Conservation (phyloP, 2,888 invertebrate genomes). For the Campoletis raptor region DNA sequence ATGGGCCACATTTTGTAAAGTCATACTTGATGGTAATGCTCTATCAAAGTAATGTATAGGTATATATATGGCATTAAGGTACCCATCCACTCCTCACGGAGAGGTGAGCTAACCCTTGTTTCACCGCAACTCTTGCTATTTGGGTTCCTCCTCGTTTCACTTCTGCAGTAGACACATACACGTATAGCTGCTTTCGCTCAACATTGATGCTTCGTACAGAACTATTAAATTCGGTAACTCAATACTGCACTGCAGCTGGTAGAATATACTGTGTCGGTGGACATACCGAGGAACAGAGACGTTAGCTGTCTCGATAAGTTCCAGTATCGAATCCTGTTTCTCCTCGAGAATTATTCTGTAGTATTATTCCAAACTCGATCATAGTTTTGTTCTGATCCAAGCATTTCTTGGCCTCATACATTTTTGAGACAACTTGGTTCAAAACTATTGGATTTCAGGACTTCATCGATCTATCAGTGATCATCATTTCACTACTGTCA, state of each 20-base stretch:
- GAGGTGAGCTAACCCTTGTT: slow-evolving; percentile 23
- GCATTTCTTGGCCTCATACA: background rate
- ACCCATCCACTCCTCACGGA: background rate
- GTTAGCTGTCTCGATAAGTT: background rate
- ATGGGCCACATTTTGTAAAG: background rate
- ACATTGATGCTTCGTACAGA: slow-evolving; percentile 74
- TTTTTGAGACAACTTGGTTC: background rate
- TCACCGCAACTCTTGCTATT: slow-evolving; percentile 36
- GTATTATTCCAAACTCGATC: background rate
- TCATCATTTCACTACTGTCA: background rate
- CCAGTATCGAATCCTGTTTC: background rate
- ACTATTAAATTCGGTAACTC: slow-evolving; percentile 82
- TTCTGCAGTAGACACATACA: background rate
- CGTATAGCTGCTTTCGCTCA: slow-evolving; percentile 5
- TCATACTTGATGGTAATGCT: background rate
- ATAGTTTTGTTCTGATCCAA: background rate
- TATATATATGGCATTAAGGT: background rate
- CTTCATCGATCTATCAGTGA: background rate
- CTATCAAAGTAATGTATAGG: background rate
- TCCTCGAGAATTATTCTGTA: background rate
- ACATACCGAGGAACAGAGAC: background rate
- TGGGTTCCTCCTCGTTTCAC: slow-evolving; percentile 43
- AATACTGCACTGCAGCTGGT: slow-evolving; percentile 71
- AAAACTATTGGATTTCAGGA: no score
- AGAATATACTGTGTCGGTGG: background rate